These are phyloP conservation scores for Sarcophaga bullata DNA, from an alignment of 1,140 invertebrate species.

Conservation along the genomic window DNA sequence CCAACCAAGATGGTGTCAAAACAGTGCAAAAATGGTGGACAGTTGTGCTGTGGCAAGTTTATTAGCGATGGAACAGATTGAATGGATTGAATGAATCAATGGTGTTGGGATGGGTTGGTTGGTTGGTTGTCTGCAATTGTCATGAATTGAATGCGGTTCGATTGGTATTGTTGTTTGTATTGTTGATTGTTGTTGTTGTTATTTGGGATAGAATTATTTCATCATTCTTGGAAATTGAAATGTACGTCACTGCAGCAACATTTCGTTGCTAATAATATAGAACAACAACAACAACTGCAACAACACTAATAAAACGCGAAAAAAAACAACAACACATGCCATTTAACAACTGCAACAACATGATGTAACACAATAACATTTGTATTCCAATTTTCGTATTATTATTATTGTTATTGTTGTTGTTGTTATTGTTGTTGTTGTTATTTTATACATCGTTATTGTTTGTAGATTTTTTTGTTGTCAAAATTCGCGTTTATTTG, in stretches of 20 bases:
- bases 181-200: background rate
- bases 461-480: background rate
- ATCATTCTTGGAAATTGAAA: conserved; percentile 40
- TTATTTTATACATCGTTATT: background rate
- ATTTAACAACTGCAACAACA: background rate
- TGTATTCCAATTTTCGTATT: too few species aligned
- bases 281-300: background rate
- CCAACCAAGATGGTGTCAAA: conserved; percentile 48
- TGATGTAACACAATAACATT: background rate
- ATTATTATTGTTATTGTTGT: background rate
- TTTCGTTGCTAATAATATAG: conserved; percentile 22
- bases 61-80: conserved; percentile 11
- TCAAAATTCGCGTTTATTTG: background rate
- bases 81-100: background rate
- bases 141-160: conserved; percentile 11
- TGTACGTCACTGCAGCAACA: background rate
- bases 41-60: conserved; percentile 19
- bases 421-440: background rate
- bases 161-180: conserved; percentile 11
- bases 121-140: too few species aligned
- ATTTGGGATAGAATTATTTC: background rate
- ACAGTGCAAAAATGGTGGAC: conserved; percentile 46
- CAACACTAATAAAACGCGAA: background rate
- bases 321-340: conserved; percentile 1
- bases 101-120: background rate